Evolutionary conservation across 92 coral and sea anemone species (phyloP).

Genomic region (Umimayanthus chanpuru): DNA sequence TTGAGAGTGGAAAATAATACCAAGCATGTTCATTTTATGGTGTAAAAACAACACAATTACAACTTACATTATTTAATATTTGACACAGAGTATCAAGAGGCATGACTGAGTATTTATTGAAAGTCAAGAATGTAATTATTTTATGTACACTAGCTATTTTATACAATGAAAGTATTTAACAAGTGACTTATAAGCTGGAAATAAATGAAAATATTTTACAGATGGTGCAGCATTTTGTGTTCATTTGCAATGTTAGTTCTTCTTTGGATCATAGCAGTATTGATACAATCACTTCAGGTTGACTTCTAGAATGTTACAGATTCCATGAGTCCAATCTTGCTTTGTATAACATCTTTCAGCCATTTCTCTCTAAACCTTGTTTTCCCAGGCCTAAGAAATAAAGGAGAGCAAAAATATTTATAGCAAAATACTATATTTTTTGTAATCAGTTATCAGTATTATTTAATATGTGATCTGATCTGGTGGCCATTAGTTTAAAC

Average conservation of each 20-base stretch:
- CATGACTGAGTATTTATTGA: too few relatives aligned
- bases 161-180: background rate
- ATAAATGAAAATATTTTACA: background rate
- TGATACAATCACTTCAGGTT: background rate
- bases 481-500: too few relatives aligned
- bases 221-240: background rate
- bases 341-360: constrained; percentile 90
- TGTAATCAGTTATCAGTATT: background rate
- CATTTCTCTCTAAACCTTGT: constrained; percentile 94
- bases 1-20: background rate
- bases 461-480: too few relatives aligned
- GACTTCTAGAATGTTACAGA: constrained; percentile 69
- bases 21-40: too few relatives aligned
- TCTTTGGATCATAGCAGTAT: background rate
- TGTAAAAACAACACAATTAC: background rate
- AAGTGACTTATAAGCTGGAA: background rate
- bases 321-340: constrained; percentile 88
- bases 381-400: constrained; percentile 80
- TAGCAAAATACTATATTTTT: background rate
- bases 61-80: too few relatives aligned
- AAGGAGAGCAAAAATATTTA: background rate
- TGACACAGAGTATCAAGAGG: too few relatives aligned
- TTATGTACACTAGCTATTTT: background rate
- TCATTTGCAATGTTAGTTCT: background rate
- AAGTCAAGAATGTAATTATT: background rate